phyloP scores from a whole-genome alignment of 2,888 invertebrate species.

The Philhelius pedissequus region DNA sequence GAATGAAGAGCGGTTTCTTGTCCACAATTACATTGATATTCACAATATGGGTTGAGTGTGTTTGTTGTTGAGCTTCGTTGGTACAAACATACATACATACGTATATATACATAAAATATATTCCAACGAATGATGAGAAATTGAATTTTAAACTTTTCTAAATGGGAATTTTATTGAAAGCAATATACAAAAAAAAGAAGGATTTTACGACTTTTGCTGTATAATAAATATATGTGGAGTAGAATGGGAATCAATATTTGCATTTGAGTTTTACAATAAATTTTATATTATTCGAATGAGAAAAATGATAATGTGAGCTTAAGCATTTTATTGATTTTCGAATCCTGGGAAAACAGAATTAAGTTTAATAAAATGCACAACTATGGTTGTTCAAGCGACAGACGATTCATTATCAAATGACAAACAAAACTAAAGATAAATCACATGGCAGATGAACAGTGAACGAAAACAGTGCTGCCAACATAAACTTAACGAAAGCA shows the following conservation, averaged over 20 bases:
- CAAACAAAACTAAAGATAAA: no score
- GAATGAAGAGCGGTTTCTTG: conserved; percentile 65
- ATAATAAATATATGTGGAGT: background rate
- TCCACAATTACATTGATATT: conserved; percentile 66
- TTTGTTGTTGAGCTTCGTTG: background rate
- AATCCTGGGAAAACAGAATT: background rate
- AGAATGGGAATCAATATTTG: conserved; percentile 39
- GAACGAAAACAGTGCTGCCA: no score
- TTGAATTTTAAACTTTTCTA: conserved; percentile 68
- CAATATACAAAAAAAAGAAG: conserved; percentile 34
- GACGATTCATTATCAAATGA: no score
- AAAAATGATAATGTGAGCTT: background rate
- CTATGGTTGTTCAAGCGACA: no score
- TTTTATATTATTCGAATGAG: conserved; percentile 34
- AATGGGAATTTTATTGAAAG: conserved; percentile 66
- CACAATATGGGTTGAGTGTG: conserved; percentile 54
- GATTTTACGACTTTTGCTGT: background rate
- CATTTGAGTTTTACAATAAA: conserved; percentile 9
- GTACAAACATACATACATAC: no score
- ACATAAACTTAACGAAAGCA: no score
- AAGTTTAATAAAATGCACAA: background rate
- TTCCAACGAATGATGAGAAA: conserved; percentile 55
- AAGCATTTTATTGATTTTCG: background rate
- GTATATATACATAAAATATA: background rate
- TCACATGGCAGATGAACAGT: no score